Evolutionary conservation across 2,888 invertebrate species (phyloP).

Genomic region (Pterostichus madidus): DNA sequence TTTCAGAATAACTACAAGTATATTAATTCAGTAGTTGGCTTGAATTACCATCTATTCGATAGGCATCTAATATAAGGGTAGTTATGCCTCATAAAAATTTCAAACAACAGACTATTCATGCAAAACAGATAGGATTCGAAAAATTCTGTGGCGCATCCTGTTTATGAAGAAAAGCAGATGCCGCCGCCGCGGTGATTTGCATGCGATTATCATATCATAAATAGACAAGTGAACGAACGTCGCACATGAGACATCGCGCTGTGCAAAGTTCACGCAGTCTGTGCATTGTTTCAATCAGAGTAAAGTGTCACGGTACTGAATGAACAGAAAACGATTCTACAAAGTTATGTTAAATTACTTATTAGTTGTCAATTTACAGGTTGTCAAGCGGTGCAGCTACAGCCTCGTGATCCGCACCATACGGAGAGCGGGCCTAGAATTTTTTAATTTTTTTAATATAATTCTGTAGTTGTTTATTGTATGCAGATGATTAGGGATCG

Average conservation of each 20-base stretch:
- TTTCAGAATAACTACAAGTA: too few species aligned
- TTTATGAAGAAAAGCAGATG: conserved; percentile 41
- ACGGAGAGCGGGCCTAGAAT: too few species aligned
- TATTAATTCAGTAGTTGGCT: too few species aligned
- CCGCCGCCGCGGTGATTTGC: conserved; percentile 30
- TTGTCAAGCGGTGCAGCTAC: too few species aligned
- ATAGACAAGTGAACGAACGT: conserved; percentile 52
- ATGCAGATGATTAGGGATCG: too few species aligned
- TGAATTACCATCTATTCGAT: not conserved
- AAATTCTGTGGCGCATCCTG: conserved; percentile 13
- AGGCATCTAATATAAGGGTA: not conserved
- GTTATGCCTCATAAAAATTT: conserved; percentile 13
- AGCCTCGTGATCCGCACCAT: too few species aligned
- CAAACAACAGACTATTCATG: conserved; percentile 41
- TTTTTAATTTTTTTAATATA: too few species aligned
- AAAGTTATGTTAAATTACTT: not conserved
- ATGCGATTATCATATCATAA: conserved; percentile 62
- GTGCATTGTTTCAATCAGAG: not conserved
- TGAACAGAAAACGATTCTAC: not conserved
- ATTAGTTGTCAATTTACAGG: not conserved
- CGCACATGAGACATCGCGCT: conserved; percentile 8
- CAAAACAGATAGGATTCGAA: conserved; percentile 32
- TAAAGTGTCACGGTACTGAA: not conserved
- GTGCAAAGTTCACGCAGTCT: conserved; percentile 11
- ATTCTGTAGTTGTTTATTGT: too few species aligned